Conservation (phyloP, 1,140 invertebrate genomes). For the Samia ricini region DNA sequence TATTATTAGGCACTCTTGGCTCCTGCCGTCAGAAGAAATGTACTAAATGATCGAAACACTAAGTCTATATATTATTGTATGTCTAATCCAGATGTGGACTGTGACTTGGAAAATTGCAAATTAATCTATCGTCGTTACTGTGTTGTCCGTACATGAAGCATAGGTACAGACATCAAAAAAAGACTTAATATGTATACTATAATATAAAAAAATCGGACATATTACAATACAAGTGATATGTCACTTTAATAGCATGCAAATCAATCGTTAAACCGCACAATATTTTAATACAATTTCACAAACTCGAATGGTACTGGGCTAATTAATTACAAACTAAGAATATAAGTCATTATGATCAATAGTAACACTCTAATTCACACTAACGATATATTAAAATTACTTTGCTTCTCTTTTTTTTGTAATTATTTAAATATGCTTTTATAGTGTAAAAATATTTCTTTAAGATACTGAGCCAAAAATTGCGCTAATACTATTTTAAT, state of each 20-base stretch:
- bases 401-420: conserved; percentile 53
- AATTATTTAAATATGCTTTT: conserved; percentile 57
- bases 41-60: not conserved
- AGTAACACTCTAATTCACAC: conserved; percentile 69
- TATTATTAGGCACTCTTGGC: conserved; percentile 44
- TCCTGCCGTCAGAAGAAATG: conserved; percentile 20
- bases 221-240: conserved; percentile 40
- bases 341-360: conserved; percentile 72
- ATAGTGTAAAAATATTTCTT: conserved; percentile 73
- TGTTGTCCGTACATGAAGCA: not conserved
- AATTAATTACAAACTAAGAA: conserved; percentile 67
- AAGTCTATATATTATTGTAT: conserved; percentile 16
- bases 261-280: conserved; percentile 40
- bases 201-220: not conserved
- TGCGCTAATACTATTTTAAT: conserved; percentile 29
- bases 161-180: not conserved
- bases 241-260: conserved; percentile 48
- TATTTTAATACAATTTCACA: conserved; percentile 32
- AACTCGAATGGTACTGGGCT: conserved; percentile 44
- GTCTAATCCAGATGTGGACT: conserved; percentile 32
- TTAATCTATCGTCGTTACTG: conserved; percentile 12
- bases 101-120: conserved; percentile 14
- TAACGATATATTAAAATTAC: conserved; percentile 73
- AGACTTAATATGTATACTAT: too few relatives aligned
- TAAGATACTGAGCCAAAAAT: conserved; percentile 58